Evolutionary conservation across 2,113 vertebrate species (phyloP).

Genomic region (Leucopsar rothschildi): DNA sequence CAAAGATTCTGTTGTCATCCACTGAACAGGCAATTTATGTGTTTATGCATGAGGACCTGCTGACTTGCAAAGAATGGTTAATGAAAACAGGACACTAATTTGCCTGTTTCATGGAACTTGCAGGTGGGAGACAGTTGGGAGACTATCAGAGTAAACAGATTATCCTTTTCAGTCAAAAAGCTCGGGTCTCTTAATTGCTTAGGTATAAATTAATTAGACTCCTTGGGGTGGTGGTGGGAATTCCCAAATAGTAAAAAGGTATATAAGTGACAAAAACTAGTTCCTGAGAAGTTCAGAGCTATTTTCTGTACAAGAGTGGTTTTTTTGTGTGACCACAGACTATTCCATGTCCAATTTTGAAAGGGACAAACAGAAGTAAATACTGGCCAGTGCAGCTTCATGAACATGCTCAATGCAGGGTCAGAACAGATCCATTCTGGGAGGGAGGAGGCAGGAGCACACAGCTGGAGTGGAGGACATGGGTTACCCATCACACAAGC

Average conservation of each 20-base stretch:
- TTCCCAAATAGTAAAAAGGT: background rate
- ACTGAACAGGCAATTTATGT: background rate
- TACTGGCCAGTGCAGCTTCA: background rate
- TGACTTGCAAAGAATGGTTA: background rate
- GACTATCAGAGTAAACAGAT: background rate
- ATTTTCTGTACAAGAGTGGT: background rate
- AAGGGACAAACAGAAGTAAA: background rate
- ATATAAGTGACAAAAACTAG: background rate
- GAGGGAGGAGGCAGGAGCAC: background rate
- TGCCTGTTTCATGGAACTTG: background rate
- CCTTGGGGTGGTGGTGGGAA: background rate
- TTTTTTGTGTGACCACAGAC: background rate
- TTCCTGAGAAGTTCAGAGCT: background rate
- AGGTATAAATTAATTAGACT: background rate
- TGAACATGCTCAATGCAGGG: background rate
- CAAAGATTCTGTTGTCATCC: background rate
- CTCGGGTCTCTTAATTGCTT: background rate
- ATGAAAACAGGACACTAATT: background rate
- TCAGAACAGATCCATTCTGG: background rate
- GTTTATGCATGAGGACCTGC: background rate
- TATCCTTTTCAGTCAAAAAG: background rate
- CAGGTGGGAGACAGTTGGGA: background rate
- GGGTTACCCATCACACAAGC: accelerated
- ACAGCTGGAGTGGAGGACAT: background rate
- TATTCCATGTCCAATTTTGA: background rate